Base-by-base conservation (phyloP, 2,888 invertebrate genomes). In the Pilophorus perplexus region DNA sequence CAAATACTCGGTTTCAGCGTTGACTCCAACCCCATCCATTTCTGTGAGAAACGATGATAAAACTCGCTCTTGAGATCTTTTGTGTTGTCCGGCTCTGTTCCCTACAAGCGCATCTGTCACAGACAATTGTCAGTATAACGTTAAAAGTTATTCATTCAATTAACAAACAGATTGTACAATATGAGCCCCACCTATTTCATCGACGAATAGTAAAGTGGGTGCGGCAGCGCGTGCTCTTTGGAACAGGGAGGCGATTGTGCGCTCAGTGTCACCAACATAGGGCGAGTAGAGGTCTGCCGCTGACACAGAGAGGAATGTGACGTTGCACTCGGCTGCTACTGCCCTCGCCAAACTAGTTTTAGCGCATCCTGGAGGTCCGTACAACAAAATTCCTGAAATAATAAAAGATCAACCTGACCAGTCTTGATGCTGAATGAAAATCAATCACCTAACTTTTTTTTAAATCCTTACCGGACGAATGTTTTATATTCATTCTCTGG, bases 321-420 rank as follows among this genome's bases (percentile, higher is more conserved):
- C 79, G 67, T 79, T 76, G 4, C 79, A 77, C 33, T 80, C 78
- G 27, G 78, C 78, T 10, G 85, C 84, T 28, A 84, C 75, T 14
- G 84, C 83, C 71, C 82, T 79, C 2, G 82, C 83, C 54, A 85
- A 75, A 3, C 81, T 82, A 0, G 85, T 85, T 76, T 85, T 85
- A n/a, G 83, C 84, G 75, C 85, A 85, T 1, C 85, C 85, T 0
- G 85, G 85, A 3, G 85, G 85, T 0, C 85, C 85, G 74, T 83
- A 84, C 6, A 85, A 75, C 44, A 85, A 74, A 28, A 85, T 77
- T 23, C 85, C 83, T 79, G 67, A 3, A 60, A 42, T 18, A 54
- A 46, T 14, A 62, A 27, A 16, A n/a, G n/a, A n/a, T n/a, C n/a
- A n/a, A n/a, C n/a, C n/a, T n/a, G n/a, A n/a, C n/a, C n/a, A n/a